Evolutionary conservation across 92 coral and sea anemone species (phyloP).

Genomic region (Zoanthus sociatus): DNA sequence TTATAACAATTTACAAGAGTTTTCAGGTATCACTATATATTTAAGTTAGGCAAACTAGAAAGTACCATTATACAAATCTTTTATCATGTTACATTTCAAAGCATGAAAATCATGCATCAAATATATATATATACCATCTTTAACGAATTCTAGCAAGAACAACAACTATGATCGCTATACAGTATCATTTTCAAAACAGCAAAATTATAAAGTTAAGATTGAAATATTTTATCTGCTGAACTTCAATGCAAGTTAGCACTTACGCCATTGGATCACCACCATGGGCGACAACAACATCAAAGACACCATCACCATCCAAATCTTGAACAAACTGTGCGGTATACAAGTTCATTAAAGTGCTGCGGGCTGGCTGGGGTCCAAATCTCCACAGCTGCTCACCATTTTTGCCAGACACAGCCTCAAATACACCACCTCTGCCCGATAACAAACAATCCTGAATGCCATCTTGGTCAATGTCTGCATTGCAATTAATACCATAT

Average conservation of each 20-base stretch:
- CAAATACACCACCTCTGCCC: slow-evolving; percentile 94
- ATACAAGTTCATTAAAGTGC: slow-evolving; percentile 84
- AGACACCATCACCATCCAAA: slow-evolving; percentile 90
- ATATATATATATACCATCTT: no score
- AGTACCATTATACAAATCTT: no score
- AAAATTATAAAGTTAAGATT: neutral
- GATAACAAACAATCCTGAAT: slow-evolving; percentile 90
- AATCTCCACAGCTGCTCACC: slow-evolving; percentile 91
- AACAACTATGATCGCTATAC: no score
- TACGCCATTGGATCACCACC: slow-evolving; percentile 99
- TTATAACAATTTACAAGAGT: no score
- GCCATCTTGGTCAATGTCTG: slow-evolving; percentile 89
- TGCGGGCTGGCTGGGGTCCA: slow-evolving; percentile 83
- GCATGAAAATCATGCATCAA: no score
- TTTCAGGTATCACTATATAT: no score
- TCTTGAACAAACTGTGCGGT: slow-evolving; percentile 96
- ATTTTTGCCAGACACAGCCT: slow-evolving; percentile 79
- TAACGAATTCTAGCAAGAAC: no score
- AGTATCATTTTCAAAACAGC: neutral
- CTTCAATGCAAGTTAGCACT: slow-evolving; percentile 5
- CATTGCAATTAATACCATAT: slow-evolving; percentile 94
- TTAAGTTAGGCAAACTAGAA: no score
- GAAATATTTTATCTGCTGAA: neutral
- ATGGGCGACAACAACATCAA: slow-evolving; percentile 90
- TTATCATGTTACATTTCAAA: no score